Evolutionary conservation across 64 coral and sea anemone genomes (phyloP).

Genomic region (Dendrophyllia cribrosa): DNA sequence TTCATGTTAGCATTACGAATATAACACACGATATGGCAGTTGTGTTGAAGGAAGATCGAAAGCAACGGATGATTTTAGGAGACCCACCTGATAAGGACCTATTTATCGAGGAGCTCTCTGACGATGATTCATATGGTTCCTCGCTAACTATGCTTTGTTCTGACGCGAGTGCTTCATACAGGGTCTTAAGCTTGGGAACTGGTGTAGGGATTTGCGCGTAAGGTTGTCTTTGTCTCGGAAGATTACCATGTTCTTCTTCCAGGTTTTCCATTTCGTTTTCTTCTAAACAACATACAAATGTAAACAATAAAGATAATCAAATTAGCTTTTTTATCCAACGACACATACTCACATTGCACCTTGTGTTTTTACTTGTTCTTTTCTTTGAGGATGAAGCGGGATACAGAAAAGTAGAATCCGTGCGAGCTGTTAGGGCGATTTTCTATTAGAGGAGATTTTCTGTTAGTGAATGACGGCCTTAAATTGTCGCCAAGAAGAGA

Average conservation of each 20-base stretch:
- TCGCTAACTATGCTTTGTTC: neutral
- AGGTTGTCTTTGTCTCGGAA: neutral
- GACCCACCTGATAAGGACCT: neutral
- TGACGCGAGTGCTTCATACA: conserved; percentile 35
- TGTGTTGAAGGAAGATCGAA: neutral
- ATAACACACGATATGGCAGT: neutral
- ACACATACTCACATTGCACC: no score
- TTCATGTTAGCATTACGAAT: no score
- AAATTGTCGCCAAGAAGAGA: no score
- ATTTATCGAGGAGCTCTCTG: neutral
- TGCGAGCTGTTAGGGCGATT: no score
- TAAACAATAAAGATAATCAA: neutral
- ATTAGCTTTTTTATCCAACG: no score
- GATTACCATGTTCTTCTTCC: neutral
- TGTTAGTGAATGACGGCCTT: no score
- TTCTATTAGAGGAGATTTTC: no score
- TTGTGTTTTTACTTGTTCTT: no score
- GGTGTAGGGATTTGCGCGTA: conserved; percentile 5
- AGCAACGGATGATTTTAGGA: neutral
- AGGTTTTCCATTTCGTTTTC: neutral
- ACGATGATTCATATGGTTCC: neutral
- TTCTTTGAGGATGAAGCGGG: no score
- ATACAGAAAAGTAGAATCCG: no score
- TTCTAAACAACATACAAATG: neutral
- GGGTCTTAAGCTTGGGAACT: conserved; percentile 7